Evolutionary conservation across 2,797 vertebrate species (phyloP).

Genomic region (Danio albolineatus): DNA sequence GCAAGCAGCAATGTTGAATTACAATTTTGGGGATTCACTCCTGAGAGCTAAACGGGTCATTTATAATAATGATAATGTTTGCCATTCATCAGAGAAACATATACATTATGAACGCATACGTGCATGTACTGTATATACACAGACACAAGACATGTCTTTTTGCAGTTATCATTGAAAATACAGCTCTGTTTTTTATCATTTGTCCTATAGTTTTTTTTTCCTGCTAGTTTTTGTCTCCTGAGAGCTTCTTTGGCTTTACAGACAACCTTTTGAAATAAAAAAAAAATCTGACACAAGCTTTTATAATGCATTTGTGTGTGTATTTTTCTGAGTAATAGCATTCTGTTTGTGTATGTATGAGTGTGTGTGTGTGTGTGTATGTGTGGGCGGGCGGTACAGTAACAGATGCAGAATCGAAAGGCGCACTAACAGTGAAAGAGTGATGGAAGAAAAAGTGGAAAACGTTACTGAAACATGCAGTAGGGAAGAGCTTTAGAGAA

Average conservation of each 20-base stretch:
- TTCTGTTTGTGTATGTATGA: slow-evolving; percentile 26
- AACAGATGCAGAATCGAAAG: slow-evolving; percentile 38
- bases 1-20: no score
- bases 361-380: neutral
- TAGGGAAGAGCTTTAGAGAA: neutral
- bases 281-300: slow-evolving; percentile 38
- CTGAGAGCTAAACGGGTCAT: no score
- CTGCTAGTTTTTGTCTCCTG: slow-evolving; percentile 16
- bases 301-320: slow-evolving; percentile 36
- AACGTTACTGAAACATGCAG: slow-evolving; percentile 20
- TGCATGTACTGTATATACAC: neutral
- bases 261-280: slow-evolving; percentile 36
- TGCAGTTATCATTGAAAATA: slow-evolving; percentile 31
- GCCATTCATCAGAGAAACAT: no score
- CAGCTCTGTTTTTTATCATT: neutral
- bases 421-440: slow-evolving; percentile 24
- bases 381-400: slow-evolving; percentile 17
- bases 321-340: slow-evolving; percentile 45
- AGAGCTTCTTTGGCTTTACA: slow-evolving; percentile 37
- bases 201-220: slow-evolving; percentile 12
- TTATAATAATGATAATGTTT: no score
- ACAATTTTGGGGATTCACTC: no score
- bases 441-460: slow-evolving; percentile 30
- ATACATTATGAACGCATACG: no score
- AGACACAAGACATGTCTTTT: slow-evolving; percentile 5